These are phyloP conservation scores for Lasiurus borealis DNA, from an alignment of 2,113 vertebrate genomes.

Conservation along the genomic window DNA sequence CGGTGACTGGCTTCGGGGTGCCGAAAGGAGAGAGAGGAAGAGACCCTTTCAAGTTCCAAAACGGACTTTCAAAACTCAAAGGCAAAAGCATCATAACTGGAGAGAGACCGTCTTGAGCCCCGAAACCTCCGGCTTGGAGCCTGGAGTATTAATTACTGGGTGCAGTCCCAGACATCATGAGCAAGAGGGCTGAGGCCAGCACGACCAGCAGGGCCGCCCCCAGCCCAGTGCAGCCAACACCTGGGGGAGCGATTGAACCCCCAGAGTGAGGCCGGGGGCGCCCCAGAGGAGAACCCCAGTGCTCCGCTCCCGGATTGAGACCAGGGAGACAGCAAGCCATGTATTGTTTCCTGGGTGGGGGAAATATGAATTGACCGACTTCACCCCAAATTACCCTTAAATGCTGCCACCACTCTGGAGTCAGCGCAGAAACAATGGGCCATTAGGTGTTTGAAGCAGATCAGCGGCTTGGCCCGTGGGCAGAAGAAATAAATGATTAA, in stretches of 20 bases:
- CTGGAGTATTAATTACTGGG: background rate
- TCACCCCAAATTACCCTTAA: background rate
- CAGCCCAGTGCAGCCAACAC: background rate
- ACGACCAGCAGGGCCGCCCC: background rate
- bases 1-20: background rate
- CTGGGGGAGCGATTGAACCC: background rate
- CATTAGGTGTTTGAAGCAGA: background rate
- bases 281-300: too few species aligned
- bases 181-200: background rate
- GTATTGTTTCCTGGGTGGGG: background rate
- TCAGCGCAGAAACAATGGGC: background rate
- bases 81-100: background rate
- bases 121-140: background rate
- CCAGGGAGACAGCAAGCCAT: background rate
- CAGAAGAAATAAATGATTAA: background rate
- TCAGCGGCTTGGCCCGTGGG: rapidly evolving
- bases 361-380: background rate
- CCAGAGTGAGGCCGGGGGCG: background rate
- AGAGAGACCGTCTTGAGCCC: background rate
- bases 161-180: background rate
- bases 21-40: background rate
- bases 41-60: background rate
- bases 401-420: background rate
- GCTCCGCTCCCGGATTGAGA: background rate
- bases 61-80: background rate